These are phyloP conservation scores for Pecten maximus DNA, from an alignment of 2,888 invertebrate genomes.

Conservation along the genomic window DNA sequence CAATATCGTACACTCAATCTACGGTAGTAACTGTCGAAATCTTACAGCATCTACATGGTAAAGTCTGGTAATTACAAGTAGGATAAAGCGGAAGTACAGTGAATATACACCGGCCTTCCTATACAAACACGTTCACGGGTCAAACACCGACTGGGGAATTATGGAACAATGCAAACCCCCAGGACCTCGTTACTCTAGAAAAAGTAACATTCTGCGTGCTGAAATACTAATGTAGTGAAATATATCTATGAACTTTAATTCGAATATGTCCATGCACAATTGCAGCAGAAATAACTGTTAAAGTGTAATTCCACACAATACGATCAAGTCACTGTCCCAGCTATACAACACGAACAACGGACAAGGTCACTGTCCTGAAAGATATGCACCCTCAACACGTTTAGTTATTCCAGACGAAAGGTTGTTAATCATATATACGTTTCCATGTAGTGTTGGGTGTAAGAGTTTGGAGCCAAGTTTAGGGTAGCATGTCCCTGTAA, in stretches of 20 bases:
- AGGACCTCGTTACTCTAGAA: not conserved
- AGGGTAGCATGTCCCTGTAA: slow-evolving; percentile 17
- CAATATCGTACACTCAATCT: not conserved
- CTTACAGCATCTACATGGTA: not conserved
- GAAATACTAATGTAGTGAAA: too few relatives aligned
- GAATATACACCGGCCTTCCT: not conserved
- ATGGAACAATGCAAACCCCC: not conserved
- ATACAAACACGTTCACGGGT: not conserved
- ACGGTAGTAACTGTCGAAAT: not conserved
- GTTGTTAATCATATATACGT: not conserved
- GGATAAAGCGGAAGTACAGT: not conserved
- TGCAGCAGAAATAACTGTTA: too few relatives aligned
- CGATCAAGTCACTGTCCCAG: not conserved
- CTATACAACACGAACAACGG: not conserved
- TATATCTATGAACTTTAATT: too few relatives aligned
- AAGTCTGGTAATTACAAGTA: not conserved
- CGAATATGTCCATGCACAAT: too few relatives aligned
- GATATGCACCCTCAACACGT: not conserved
- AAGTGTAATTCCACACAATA: too few relatives aligned
- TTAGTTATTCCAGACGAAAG: not conserved
- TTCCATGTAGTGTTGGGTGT: not conserved
- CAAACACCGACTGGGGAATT: not conserved
- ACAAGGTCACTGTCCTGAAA: not conserved
- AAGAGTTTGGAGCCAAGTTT: slow-evolving; percentile 14
- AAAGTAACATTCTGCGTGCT: not conserved